Conservation (phyloP, 2,888 invertebrate species). For the Amiota minor region DNA sequence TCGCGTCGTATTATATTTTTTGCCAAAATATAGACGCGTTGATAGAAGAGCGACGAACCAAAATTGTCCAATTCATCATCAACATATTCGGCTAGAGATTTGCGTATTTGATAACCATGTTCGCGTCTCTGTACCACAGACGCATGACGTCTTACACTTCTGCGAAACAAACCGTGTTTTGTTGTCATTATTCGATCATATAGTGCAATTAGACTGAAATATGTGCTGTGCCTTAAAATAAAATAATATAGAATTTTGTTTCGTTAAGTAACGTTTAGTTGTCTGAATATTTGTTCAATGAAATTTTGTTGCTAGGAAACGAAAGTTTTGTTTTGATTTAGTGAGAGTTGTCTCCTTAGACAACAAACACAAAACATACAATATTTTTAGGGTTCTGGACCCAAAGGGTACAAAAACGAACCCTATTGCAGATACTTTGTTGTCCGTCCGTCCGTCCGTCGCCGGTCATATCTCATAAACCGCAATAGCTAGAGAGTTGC, state of each 20-base stretch:
- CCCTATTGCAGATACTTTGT: too few species aligned
- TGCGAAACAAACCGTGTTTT: too few species aligned
- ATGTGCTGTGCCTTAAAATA: neutral
- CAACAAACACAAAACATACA: too few species aligned
- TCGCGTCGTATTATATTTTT: conserved; percentile 46
- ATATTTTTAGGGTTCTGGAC: too few species aligned
- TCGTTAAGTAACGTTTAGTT: neutral
- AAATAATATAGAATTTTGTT: neutral
- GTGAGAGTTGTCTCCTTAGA: too few species aligned
- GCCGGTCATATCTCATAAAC: too few species aligned
- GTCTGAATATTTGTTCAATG: conserved; percentile 11
- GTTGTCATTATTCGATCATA: too few species aligned
- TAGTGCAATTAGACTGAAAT: neutral
- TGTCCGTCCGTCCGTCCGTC: too few species aligned
- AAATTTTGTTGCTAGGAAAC: conserved; percentile 14
- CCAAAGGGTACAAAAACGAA: too few species aligned
- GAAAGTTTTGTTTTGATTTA: too few species aligned
- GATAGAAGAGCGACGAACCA: conserved; percentile 61
- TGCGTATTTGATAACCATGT: conserved; percentile 54
- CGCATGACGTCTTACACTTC: too few species aligned
- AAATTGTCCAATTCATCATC: conserved; percentile 52
- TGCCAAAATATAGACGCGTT: conserved; percentile 62
- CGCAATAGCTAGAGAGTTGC: too few species aligned
- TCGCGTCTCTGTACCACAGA: conserved; percentile 42
- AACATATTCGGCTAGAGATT: conserved; percentile 59